Evolutionary conservation across 2,113 vertebrate genomes (phyloP), one percentile per base, ranked within the genome.

Genomic region (Psettodes erumei): DNA sequence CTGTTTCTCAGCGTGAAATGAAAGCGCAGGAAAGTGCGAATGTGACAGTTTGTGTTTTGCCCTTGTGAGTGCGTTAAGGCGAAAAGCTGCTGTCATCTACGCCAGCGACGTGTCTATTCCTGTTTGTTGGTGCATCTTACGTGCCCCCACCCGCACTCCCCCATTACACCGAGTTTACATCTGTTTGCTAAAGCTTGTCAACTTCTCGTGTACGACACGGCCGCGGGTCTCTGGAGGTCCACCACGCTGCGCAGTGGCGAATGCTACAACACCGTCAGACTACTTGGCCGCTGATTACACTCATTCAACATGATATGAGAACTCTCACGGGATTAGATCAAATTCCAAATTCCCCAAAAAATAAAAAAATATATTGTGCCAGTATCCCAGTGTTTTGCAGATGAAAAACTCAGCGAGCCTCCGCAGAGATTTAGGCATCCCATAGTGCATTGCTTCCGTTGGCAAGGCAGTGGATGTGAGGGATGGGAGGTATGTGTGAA

Each of bases 131-230:
- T 23, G 30, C 67, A 50, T 28, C 32, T 15, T 33, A 47, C 74
- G 23, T 25, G 25, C 64, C 74, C 43, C 28, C 56, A 45, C 71
- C 60, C 61, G n/a, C 69, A 18, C 21, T 35, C 75, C 76, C 74
- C 79, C 75, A 43, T 67, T 74, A 61, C 74, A 13, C 71, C 58
- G 45, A 69, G 79, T 85, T 87, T 82, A 82, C 86, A 89, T 89
- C 47, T 89, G 90, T 88, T 89, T 86, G 84, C 90, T 74, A 75
- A 77, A 73, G 78, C 82, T n/a, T 80, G 82, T 85, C 80, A 71
- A 13, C 84, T 82, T 80, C 33, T 51, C 23, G 38, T 74, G 77
- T 56, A 62, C 50, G 10, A 54, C 75, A 72, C 81, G 37, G 45
- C n/a, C 4, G 16, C 16, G 60, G 60, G 58, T 84, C 83, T 86